Evolutionary conservation across 2,113 vertebrate genomes (phyloP).

Genomic region (Dermatemys mawii): DNA sequence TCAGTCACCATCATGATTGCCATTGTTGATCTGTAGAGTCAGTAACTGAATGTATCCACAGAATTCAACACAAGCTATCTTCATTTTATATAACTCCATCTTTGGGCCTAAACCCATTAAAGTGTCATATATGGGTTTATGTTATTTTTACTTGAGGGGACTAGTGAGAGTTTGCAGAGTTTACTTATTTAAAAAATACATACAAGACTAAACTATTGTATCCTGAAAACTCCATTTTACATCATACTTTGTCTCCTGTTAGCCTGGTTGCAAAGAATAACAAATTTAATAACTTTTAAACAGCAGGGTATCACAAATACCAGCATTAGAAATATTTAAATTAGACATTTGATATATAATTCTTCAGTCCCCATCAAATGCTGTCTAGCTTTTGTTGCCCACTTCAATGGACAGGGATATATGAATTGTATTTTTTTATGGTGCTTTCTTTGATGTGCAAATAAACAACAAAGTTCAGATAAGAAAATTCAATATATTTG

Average conservation of each 20-base stretch:
- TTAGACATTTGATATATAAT: slow-evolving; percentile 64
- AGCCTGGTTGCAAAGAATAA: slow-evolving; percentile 33
- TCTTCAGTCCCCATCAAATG: slow-evolving; percentile 47
- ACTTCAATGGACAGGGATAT: slow-evolving; percentile 53
- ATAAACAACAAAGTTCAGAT: slow-evolving; percentile 66
- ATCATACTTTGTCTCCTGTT: slow-evolving; percentile 42
- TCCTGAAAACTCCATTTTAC: slow-evolving; percentile 34
- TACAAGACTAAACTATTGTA: slow-evolving; percentile 10
- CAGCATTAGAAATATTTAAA: slow-evolving; percentile 70
- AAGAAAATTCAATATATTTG: slow-evolving; percentile 58
- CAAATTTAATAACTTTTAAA: slow-evolving; percentile 61
- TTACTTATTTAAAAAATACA: slow-evolving; percentile 59
- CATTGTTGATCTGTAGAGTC: slow-evolving; percentile 59
- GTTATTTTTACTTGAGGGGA: slow-evolving; percentile 58
- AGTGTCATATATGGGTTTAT: slow-evolving; percentile 43
- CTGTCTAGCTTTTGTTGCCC: slow-evolving; percentile 62
- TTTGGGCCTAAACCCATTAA: slow-evolving; percentile 57
- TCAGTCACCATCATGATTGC: slow-evolving; percentile 50
- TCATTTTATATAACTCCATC: slow-evolving; percentile 48
- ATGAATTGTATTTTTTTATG: slow-evolving; percentile 56
- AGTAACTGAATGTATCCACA: slow-evolving; percentile 53
- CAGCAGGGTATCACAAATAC: slow-evolving; percentile 55
- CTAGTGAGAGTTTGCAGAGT: slow-evolving; percentile 44
- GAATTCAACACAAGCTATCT: slow-evolving; percentile 45
- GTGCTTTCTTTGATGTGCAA: slow-evolving; percentile 71